A percentile compares a stretch with the other conserved stretches of the same genome.
Evolutionary conservation across 2,797 vertebrate species (phyloP).

Genomic region (Microcaecilia unicolor): DNA sequence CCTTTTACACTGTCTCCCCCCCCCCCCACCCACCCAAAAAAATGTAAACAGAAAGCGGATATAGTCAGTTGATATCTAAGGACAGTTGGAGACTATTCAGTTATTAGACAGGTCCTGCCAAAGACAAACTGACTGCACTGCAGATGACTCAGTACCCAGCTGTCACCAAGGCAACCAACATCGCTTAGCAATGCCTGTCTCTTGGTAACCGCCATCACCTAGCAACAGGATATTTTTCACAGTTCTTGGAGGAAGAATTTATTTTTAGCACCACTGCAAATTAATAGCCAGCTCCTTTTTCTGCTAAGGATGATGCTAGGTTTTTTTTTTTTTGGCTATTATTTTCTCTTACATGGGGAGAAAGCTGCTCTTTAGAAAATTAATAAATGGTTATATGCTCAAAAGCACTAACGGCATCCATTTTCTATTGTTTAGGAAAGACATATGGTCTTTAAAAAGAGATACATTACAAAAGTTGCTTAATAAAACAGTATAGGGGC

Average conservation of each 20-base stretch:
- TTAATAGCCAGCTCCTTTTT: slow-evolving; percentile 47
- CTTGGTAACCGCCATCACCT: slow-evolving; percentile 79
- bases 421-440: too few relatives aligned
- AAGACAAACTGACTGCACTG: slow-evolving; percentile 58
- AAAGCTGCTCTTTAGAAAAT: too few relatives aligned
- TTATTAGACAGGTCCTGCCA: not conserved
- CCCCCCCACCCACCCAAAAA: not conserved
- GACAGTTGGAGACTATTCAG: not conserved
- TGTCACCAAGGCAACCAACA: slow-evolving; percentile 72
- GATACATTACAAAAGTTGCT: too few relatives aligned
- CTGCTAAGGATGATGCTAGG: slow-evolving; percentile 18
- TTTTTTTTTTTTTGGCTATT: not conserved
- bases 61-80: too few relatives aligned
- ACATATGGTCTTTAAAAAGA: too few relatives aligned
- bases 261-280: slow-evolving; percentile 53
- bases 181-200: slow-evolving; percentile 74
- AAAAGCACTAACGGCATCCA: too few relatives aligned
- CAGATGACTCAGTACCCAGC: slow-evolving; percentile 73
- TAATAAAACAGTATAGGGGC: too few relatives aligned
- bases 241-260: slow-evolving; percentile 48
- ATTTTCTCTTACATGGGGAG: not conserved
- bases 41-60: not conserved
- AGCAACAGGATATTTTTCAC: slow-evolving; percentile 54
- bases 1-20: not conserved
- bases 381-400: too few relatives aligned